Conservation (phyloP, 2,888 invertebrate species). For the Strigamia transsilvanica region DNA sequence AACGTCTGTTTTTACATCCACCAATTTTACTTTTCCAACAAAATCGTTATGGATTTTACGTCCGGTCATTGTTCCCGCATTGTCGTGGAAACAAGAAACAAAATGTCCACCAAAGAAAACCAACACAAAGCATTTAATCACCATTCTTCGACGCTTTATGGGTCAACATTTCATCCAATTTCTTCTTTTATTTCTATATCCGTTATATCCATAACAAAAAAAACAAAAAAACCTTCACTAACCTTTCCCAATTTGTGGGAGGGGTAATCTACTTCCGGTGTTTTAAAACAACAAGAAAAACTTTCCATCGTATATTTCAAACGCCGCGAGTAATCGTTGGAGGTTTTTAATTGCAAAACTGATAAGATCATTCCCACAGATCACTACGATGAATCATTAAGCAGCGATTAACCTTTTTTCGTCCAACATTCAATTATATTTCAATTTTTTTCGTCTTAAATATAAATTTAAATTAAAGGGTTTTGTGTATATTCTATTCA, state of each 20-base stretch:
- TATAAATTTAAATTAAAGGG: neutral
- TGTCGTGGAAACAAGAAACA: neutral
- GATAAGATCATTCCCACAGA: slow-evolving; percentile 36
- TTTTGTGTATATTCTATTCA: no score
- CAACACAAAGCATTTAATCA: no score
- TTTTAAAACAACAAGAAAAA: neutral
- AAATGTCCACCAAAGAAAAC: neutral
- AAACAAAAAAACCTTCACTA: neutral
- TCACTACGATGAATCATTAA: slow-evolving; percentile 36
- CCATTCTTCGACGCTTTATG: no score
- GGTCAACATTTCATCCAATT: no score
- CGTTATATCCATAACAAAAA: neutral
- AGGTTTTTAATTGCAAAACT: neutral
- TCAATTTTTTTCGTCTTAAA: neutral
- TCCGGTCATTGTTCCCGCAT: neutral
- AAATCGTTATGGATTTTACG: slow-evolving; percentile 8
- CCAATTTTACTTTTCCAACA: neutral
- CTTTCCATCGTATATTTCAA: neutral
- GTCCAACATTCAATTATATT: neutral
- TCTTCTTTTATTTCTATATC: neutral
- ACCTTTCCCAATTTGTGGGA: slow-evolving; percentile 13
- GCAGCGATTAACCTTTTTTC: slow-evolving; percentile 1
- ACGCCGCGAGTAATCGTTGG: neutral
- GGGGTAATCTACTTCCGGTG: neutral
- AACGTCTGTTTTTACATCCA: neutral